These are phyloP conservation scores for Lasioglossum morio DNA, from an alignment of 2,888 invertebrate species.

Conservation along the genomic window DNA sequence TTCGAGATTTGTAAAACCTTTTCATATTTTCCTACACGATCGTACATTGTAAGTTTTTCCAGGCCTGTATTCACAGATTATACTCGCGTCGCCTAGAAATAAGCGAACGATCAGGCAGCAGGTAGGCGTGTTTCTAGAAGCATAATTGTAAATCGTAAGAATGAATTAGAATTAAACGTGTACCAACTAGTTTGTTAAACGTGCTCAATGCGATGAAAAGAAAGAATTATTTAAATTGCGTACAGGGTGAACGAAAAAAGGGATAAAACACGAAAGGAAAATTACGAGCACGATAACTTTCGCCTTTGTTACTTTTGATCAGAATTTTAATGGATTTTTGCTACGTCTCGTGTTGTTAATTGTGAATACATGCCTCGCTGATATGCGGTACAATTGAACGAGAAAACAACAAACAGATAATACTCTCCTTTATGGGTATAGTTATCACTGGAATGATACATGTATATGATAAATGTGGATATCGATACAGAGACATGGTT, in stretches of 20 bases:
- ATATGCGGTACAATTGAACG: constrained; percentile 52
- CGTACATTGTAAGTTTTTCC: constrained; percentile 49
- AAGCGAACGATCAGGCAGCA: background rate
- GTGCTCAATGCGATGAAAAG: constrained; percentile 30
- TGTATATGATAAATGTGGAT: constrained; percentile 55
- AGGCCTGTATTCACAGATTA: constrained; percentile 61
- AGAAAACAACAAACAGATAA: constrained; percentile 30
- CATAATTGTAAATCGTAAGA: constrained; percentile 35
- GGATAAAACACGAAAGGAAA: background rate
- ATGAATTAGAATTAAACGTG: constrained; percentile 35
- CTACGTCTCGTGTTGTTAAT: constrained; percentile 34
- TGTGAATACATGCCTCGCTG: constrained; percentile 59
- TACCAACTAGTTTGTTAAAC: constrained; percentile 40
- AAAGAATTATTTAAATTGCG: constrained; percentile 40
- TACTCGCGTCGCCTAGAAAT: constrained; percentile 28
- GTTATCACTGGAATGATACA: constrained; percentile 43
- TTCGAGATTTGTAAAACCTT: constrained; percentile 60
- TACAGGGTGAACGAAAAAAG: background rate
- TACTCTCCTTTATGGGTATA: constrained; percentile 52
- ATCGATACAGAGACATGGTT: constrained; percentile 44
- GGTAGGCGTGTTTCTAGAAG: background rate
- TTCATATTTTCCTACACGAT: constrained; percentile 72
- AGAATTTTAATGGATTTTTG: constrained; percentile 18
- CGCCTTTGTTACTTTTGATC: constrained; percentile 33
- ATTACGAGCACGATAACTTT: constrained; percentile 29